Evolutionary conservation across 2,888 invertebrate genomes (phyloP).

Genomic region (Diaphora mendica): DNA sequence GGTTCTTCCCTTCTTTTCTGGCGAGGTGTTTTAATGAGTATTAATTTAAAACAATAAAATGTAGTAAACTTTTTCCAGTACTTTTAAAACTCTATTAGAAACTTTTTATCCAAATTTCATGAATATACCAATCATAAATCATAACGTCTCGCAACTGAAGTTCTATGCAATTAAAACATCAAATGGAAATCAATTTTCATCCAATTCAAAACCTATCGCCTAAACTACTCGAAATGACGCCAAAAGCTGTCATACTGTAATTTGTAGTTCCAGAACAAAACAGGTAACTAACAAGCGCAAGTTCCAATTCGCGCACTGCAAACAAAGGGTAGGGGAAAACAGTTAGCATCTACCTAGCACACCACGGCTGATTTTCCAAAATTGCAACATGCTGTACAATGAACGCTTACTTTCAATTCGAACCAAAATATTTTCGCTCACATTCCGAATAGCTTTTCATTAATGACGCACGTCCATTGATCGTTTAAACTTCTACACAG

Average conservation of each 20-base stretch:
- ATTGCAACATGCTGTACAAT: slow-evolving; percentile 59
- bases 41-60: too few relatives aligned
- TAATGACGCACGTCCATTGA: slow-evolving; percentile 52
- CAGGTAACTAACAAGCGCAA: neutral
- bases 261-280: neutral
- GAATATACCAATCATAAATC: too few relatives aligned
- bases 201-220: neutral
- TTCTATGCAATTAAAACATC: neutral
- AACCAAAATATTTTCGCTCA: slow-evolving; percentile 40
- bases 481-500: slow-evolving; percentile 46
- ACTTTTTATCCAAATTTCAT: too few relatives aligned
- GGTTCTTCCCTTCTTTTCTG: too few relatives aligned
- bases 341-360: slow-evolving; percentile 47
- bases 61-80: too few relatives aligned
- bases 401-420: slow-evolving; percentile 60
- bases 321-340: slow-evolving; percentile 42
- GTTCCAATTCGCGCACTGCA: neutral
- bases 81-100: too few relatives aligned
- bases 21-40: too few relatives aligned
- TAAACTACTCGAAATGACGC: neutral
- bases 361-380: slow-evolving; percentile 54
- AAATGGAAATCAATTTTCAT: neutral
- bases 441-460: slow-evolving; percentile 38
- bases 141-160: too few relatives aligned
- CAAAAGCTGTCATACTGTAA: neutral